Conservation (phyloP, 2,113 vertebrate genomes). For the Eretmochelys imbricata region DNA sequence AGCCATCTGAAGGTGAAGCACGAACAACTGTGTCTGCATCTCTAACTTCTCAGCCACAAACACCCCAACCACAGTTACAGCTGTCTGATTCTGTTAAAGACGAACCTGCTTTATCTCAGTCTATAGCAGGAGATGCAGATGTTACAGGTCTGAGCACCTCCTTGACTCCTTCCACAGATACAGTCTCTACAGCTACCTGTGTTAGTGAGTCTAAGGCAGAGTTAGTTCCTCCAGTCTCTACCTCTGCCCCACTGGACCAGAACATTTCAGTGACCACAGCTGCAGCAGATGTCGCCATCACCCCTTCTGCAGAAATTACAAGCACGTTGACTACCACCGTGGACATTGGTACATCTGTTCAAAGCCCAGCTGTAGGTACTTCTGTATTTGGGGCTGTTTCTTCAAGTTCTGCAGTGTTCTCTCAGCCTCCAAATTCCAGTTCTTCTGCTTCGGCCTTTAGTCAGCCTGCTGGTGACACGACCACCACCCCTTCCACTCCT, state of each 20-base stretch:
- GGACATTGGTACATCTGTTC: neutral
- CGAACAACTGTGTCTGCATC: conserved; percentile 13
- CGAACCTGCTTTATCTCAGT: neutral
- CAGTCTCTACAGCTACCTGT: neutral
- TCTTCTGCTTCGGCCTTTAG: conserved; percentile 75
- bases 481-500: conserved; percentile 40
- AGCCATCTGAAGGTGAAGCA: conserved; percentile 33
- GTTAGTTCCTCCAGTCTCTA: neutral
- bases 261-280: neutral
- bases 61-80: conserved; percentile 20
- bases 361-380: conserved; percentile 21
- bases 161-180: conserved; percentile 13
- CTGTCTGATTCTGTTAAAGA: conserved; percentile 41
- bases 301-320: conserved; percentile 39
- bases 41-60: neutral
- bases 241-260: conserved; percentile 14
- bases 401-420: conserved; percentile 55
- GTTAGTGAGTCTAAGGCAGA: conserved; percentile 44
- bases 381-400: conserved; percentile 62
- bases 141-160: neutral
- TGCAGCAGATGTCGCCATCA: neutral
- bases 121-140: neutral
- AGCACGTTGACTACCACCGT: neutral
- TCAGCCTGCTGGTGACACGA: conserved; percentile 65
- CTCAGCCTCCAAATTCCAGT: conserved; percentile 62